Conservation (phyloP, 2,797 vertebrate species). For the Galagoides demidoff region DNA sequence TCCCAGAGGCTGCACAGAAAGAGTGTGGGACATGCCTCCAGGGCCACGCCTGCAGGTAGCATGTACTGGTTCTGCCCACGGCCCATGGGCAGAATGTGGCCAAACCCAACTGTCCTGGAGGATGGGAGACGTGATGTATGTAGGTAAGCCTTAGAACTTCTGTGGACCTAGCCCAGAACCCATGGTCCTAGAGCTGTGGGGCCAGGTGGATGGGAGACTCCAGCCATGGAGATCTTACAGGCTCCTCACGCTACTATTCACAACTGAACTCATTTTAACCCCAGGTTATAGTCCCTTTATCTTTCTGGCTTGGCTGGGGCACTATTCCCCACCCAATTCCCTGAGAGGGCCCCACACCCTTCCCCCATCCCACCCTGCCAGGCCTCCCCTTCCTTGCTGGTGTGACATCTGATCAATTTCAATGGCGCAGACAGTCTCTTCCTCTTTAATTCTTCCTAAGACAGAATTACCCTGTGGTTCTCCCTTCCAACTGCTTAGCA, state of each 20-base stretch:
- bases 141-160: background rate
- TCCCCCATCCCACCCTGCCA: background rate
- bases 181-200: fast-evolving
- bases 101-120: background rate
- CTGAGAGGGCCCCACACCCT: background rate
- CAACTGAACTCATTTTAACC: too few species aligned
- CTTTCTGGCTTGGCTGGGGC: background rate
- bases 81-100: fast-evolving
- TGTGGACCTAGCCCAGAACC: background rate
- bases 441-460: background rate
- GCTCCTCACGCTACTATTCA: background rate
- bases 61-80: background rate
- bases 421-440: background rate
- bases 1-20: background rate
- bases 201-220: background rate
- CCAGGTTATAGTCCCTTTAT: too few species aligned
- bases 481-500: background rate
- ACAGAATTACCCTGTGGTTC: background rate
- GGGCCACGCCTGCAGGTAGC: background rate
- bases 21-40: background rate
- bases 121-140: too few species aligned
- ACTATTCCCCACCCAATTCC: background rate
- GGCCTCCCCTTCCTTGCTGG: background rate
- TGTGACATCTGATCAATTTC: background rate
- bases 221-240: background rate